Evolutionary conservation across 2,797 vertebrate species (phyloP).

Genomic region (Leucoraja ocellata): DNA sequence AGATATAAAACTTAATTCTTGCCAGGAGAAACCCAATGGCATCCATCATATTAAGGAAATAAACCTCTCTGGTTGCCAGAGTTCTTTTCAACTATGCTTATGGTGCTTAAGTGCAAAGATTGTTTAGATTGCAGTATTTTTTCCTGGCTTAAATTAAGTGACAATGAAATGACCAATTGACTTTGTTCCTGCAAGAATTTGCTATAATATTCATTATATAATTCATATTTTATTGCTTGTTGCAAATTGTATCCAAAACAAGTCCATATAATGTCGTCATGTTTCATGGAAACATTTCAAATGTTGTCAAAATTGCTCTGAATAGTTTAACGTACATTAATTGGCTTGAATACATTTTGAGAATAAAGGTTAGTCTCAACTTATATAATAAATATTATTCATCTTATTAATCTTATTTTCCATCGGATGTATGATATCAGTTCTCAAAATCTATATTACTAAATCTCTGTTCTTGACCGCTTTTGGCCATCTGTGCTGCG

Average conservation of each 20-base stretch:
- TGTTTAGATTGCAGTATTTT: not conserved
- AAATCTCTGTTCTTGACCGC: too few species aligned
- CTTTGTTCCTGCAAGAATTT: not conserved
- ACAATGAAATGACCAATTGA: not conserved
- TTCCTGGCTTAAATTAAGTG: not conserved
- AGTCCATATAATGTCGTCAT: not conserved
- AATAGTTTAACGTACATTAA: not conserved
- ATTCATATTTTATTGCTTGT: not conserved
- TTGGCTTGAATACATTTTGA: not conserved
- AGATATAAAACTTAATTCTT: not conserved
- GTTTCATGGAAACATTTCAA: constrained; percentile 19
- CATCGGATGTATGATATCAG: not conserved
- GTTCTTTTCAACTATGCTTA: not conserved
- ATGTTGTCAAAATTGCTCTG: not conserved
- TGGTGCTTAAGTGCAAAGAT: not conserved
- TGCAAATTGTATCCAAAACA: not conserved
- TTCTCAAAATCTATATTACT: not conserved
- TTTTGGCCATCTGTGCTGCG: too few species aligned
- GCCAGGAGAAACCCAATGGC: constrained; percentile 12
- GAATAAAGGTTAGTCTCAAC: not conserved
- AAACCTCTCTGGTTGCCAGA: not conserved
- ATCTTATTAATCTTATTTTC: not conserved
- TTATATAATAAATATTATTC: not conserved
- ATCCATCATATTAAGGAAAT: not conserved
- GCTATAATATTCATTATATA: too few species aligned